phyloP scores from a whole-genome alignment of 2,797 vertebrate genomes.

The Heteromormyrus szaboi region DNA sequence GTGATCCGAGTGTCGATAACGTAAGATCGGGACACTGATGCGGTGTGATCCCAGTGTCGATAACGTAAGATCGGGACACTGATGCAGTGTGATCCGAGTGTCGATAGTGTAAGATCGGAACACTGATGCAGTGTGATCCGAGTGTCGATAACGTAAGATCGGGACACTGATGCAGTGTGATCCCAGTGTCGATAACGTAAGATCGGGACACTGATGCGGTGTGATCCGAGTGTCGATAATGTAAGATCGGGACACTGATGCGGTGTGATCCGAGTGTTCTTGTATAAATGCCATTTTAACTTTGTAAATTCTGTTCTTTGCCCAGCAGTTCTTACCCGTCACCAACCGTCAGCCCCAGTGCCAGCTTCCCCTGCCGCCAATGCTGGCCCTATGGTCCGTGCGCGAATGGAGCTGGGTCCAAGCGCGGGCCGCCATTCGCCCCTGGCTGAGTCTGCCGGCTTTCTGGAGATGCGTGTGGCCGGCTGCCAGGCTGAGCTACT shows the following conservation, averaged over 20 bases:
- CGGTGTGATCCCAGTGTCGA: no score
- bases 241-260: background rate
- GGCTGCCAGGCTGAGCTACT: constrained; percentile 69
- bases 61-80: no score
- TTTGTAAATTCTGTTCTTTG: background rate
- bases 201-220: no score
- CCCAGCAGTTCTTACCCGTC: background rate
- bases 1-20: no score
- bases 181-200: no score
- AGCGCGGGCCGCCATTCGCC: constrained; percentile 58
- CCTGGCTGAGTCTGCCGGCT: constrained; percentile 67
- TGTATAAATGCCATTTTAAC: background rate
- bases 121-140: background rate
- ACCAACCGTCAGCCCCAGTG: constrained; percentile 16
- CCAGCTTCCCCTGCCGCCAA: constrained; percentile 26
- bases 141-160: background rate
- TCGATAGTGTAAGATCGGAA: background rate
- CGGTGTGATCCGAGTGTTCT: background rate
- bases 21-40: no score
- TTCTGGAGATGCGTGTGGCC: constrained; percentile 66
- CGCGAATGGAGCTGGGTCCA: constrained; percentile 75
- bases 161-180: no score
- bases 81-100: no score
- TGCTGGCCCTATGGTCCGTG: constrained; percentile 52
- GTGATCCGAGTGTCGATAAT: background rate